A percentile compares a stretch with the other conserved stretches of the same genome.
Evolutionary conservation across 2,888 invertebrate species (phyloP).

Genomic region (Tipula lateralis): DNA sequence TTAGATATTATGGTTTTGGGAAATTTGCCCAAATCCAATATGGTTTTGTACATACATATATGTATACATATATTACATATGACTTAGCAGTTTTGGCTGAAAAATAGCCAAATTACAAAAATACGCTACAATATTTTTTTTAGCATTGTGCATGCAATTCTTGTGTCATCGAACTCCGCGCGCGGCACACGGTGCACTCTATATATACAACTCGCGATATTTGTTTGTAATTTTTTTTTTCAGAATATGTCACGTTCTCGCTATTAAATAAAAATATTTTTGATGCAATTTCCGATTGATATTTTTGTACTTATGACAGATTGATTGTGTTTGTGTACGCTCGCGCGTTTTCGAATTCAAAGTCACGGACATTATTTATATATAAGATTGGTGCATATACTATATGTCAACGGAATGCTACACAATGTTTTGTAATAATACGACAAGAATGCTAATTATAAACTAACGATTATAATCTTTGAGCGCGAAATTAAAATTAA

Average conservation of each 20-base stretch:
- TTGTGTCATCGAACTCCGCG: background rate
- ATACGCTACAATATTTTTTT: background rate
- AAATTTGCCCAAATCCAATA: background rate
- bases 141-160: background rate
- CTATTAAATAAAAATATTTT: background rate
- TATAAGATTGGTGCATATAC: background rate
- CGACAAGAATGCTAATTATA: background rate
- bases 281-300: conserved; percentile 19
- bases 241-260: conserved; percentile 11
- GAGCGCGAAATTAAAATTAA: conserved; percentile 3
- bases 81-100: background rate
- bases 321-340: too few species aligned
- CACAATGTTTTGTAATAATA: background rate
- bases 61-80: background rate
- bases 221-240: background rate
- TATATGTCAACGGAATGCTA: background rate
- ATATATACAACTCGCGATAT: background rate
- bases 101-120: background rate
- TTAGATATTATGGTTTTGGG: conserved; percentile 9
- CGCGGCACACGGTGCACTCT: background rate
- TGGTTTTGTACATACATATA: background rate
- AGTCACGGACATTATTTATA: background rate
- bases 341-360: background rate
- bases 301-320: background rate
- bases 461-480: conserved; percentile 8